Evolutionary conservation across 2,888 invertebrate genomes (phyloP), one percentile per base, ranked within the genome.

Genomic region (Plagiodera versicolora): DNA sequence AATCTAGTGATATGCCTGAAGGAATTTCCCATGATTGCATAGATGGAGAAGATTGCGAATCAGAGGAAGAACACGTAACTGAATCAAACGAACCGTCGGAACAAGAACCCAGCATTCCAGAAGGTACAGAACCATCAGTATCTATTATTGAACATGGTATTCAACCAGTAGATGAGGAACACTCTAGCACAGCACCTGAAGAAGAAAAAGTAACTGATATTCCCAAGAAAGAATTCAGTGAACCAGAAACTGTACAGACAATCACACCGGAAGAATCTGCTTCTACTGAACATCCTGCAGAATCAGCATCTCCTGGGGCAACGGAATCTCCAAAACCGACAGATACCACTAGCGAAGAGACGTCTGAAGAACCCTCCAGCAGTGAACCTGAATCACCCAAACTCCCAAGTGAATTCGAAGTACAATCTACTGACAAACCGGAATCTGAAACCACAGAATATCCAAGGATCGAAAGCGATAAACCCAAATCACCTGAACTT

Each of bases 1-100:
- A 70, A 53, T 58, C 58, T 59, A 51, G 72, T 48, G 62, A 62
- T 44, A 63, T 66, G 57, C 63, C 65, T 55, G 35, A 66, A 58
- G 54, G 44, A 58, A 55, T 56, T 64, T 64, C 70, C 55, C 56
- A 62, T 35, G 28, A 50, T 57, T 45, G 56, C 9, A 53, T 35
- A 8, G 64, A 44, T 30, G 45, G 44, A 30, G 48, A 39, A 32
- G 53, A 60, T 44, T 17, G 35, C 32, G 14, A 11, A 14, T 49
- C 65, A 52, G 39, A 48, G 30, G 61, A 61, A 46, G 44, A 59
- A 58, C 17, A 47, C 18, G 30, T 11, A 24, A 58, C 53, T 48
- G 57, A 48, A 51, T 44, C 59, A 6, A 50, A 60, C 46, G 50
- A 59, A 32, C 14, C 44, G 45, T 28, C 17, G 50, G 55, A 30